These are phyloP conservation scores for Synergus laeviventris DNA, from an alignment of 2,888 invertebrate species.

Conservation along the genomic window DNA sequence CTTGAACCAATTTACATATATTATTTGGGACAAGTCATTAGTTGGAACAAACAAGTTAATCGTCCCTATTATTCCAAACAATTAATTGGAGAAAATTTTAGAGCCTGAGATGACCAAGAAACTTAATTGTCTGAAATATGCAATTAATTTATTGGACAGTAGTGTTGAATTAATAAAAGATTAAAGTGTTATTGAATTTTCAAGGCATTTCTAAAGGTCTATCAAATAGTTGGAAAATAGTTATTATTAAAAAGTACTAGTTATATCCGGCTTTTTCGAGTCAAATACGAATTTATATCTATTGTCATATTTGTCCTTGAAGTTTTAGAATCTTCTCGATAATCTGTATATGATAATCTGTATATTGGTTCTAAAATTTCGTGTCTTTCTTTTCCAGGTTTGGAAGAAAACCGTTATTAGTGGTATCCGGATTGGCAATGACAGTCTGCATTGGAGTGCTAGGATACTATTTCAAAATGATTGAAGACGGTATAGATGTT, in stretches of 20 bases:
- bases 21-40: not conserved
- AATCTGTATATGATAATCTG: no score
- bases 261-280: not conserved
- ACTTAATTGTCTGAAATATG: not conserved
- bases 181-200: no score
- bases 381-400: slow-evolving; percentile 61
- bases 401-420: slow-evolving; percentile 78
- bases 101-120: not conserved
- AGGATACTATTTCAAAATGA: slow-evolving; percentile 71
- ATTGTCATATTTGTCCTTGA: not conserved
- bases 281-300: not conserved
- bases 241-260: not conserved
- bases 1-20: not conserved
- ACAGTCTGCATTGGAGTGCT: slow-evolving; percentile 69
- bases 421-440: slow-evolving; percentile 76
- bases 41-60: not conserved
- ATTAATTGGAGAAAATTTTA: not conserved
- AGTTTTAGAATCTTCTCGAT: not conserved
- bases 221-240: not conserved
- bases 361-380: no score
- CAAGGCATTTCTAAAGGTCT: not conserved
- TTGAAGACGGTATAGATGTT: slow-evolving; percentile 60
- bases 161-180: not conserved
- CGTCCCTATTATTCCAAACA: not conserved
- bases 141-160: not conserved